These are phyloP conservation scores for Agrypnia vestita DNA, from an alignment of 1,140 invertebrate species.

Conservation along the genomic window DNA sequence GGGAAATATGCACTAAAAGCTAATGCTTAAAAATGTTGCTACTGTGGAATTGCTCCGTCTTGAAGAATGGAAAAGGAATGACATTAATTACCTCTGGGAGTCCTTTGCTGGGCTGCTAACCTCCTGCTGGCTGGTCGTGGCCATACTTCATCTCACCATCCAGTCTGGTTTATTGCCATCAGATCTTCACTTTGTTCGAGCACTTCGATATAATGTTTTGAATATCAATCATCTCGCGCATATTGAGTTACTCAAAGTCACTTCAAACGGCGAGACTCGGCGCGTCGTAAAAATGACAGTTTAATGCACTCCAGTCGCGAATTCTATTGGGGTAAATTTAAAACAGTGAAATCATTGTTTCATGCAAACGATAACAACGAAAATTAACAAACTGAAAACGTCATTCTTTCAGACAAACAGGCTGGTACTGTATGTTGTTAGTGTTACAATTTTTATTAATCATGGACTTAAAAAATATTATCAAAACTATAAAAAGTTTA, in stretches of 20 bases:
- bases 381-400: background rate
- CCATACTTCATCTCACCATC: constrained; percentile 57
- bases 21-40: constrained; percentile 1
- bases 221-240: constrained; percentile 48
- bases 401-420: background rate
- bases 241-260: constrained; percentile 59
- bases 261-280: constrained; percentile 37
- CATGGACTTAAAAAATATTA: too few relatives aligned
- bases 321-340: background rate
- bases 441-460: too few relatives aligned
- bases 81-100: constrained; percentile 53
- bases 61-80: constrained; percentile 4
- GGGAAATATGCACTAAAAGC: constrained; percentile 52
- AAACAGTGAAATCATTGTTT: constrained; percentile 15
- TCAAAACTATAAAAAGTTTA: too few relatives aligned
- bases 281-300: constrained; percentile 37
- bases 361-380: background rate
- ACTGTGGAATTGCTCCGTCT: background rate
- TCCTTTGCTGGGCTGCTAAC: constrained; percentile 51
- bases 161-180: constrained; percentile 48
- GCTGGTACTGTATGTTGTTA: too few relatives aligned
- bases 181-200: constrained; percentile 36
- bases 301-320: constrained; percentile 38
- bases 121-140: constrained; percentile 54
- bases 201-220: constrained; percentile 52